phyloP scores from a whole-genome alignment of 92 coral and sea anemone genomes.

The Scolanthus callimorphus region DNA sequence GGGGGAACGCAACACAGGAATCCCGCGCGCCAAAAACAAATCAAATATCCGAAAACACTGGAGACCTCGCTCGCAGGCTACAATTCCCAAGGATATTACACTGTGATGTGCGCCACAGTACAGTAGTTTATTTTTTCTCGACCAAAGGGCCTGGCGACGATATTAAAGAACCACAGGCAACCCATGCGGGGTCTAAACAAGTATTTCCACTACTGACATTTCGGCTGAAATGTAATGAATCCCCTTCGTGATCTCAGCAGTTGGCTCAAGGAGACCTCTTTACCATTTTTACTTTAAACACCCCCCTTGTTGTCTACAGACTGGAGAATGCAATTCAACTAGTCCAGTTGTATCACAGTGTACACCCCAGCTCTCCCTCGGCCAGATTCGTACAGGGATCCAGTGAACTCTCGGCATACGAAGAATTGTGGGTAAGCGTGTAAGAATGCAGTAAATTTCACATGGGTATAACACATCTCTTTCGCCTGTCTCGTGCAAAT shows the following conservation, averaged over 20 bases:
- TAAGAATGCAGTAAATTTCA: background rate
- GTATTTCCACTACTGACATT: slow-evolving; percentile 31
- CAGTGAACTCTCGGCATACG: slow-evolving; percentile 49
- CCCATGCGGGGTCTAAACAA: slow-evolving; percentile 29
- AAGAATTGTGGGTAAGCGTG: slow-evolving; percentile 66
- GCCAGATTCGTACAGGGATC: slow-evolving; percentile 32
- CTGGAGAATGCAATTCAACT: slow-evolving; percentile 65
- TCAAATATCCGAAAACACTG: too few species aligned
- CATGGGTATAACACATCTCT: background rate
- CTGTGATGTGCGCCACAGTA: background rate
- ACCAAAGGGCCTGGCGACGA: too few species aligned
- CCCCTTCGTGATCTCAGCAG: too few species aligned
- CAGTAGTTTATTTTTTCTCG: slow-evolving; percentile 18
- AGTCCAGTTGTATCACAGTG: slow-evolving; percentile 63
- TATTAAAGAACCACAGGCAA: too few species aligned
- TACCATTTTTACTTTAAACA: background rate
- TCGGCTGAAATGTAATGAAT: too few species aligned
- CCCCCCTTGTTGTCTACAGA: too few species aligned
- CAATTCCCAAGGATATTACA: too few species aligned
- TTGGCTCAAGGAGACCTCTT: too few species aligned
- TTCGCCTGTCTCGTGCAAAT: too few species aligned
- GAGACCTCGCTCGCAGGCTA: too few species aligned
- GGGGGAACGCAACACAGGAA: too few species aligned
- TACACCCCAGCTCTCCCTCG: slow-evolving; percentile 48
- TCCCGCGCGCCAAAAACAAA: too few species aligned